Base-by-base conservation (phyloP, 2,888 invertebrate species). In the Cetonia aurata region DNA sequence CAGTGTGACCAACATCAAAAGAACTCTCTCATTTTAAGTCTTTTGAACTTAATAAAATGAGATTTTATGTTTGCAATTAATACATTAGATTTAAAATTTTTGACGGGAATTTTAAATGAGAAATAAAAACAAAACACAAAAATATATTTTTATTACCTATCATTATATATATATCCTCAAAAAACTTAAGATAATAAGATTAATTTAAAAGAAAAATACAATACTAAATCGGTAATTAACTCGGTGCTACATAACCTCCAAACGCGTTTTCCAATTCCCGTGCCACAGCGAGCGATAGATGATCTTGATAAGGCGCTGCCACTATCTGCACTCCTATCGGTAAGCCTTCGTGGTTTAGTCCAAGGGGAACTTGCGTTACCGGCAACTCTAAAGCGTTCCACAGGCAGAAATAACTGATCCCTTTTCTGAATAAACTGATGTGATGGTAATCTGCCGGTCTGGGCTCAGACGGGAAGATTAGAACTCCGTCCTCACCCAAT, bases 301-400 rank as follows among this genome's bases (percentile, higher is more conserved):
- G 90, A 83, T 98, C 98, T 78, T 95, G 92, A 80, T 94, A 89
- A 72, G 92, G 88, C 73, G 92, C 92, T 4, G 92, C 92, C 52
- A 97, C 89, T 1, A 96, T 91, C 86, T 97, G 97, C 67, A 97
- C 86, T 19, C 97, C 97, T 72, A 96, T 88, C 0, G 97, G 97
- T 74, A 96, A 86, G 1, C 96, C 95, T 77, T 93, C 90, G 60
- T 87, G 88, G 75, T 92, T 92, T 53, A 98, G 84, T 9, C 97
- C 96, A 78, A 97, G 86, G 0, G 97, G 97, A 67, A 94, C 89
- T 69, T 94, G 91, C 0, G 96, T 96, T 0, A 95, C 91, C 3
- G 97, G 97, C 71, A 97, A 87, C 0, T 94, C 95, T 57, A 97
- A 86, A 44, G 94, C 91, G 85, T 97, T 98, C 72, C 97, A 91